Conservation (phyloP, 2,113 vertebrate species). For the Rynchops niger region DNA sequence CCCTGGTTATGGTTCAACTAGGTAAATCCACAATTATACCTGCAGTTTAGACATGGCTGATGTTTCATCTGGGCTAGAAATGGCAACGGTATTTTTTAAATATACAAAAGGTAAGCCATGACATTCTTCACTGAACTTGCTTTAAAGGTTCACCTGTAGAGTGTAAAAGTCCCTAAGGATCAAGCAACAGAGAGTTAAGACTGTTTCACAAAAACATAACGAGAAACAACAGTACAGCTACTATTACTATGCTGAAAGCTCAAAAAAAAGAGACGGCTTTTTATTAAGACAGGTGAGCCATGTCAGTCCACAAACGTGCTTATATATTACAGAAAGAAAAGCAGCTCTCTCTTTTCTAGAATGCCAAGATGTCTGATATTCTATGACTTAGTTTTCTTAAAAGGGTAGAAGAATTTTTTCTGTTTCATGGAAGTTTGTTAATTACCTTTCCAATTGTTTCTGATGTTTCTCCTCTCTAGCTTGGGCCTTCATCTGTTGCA, state of each 20-base stretch:
- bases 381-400: background rate
- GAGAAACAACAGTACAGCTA: background rate
- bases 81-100: background rate
- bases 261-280: background rate
- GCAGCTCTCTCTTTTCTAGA: background rate
- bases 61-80: background rate
- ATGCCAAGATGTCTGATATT: background rate
- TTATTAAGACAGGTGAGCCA: background rate
- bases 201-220: background rate
- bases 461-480: slow-evolving; percentile 97
- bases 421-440: slow-evolving; percentile 9
- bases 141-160: background rate
- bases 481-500: slow-evolving; percentile 99
- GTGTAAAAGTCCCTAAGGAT: background rate
- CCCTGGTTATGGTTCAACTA: background rate
- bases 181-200: background rate
- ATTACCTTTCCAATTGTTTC: slow-evolving; percentile 95
- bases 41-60: background rate
- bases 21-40: background rate
- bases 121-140: background rate
- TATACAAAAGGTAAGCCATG: background rate
- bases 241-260: background rate
- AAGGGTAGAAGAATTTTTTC: background rate
- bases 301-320: background rate
- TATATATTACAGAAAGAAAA: background rate